Conservation (phyloP, 2,888 invertebrate species). For the Cosmopolites sordidus region DNA sequence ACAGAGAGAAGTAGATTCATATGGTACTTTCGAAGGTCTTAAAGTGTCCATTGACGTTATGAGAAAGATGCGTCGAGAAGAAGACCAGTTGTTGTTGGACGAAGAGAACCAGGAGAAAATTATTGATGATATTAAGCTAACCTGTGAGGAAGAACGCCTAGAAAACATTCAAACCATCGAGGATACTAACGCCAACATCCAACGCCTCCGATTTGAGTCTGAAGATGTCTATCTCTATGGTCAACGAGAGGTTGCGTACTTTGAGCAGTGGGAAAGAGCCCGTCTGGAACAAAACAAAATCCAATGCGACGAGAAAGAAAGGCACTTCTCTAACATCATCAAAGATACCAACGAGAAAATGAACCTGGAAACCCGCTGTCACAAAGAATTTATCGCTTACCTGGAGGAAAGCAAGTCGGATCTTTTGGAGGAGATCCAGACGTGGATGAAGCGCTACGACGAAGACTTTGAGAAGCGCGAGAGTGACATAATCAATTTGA, state of each 20-base stretch:
- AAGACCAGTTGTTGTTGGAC: constrained; percentile 25
- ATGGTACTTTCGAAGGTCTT: constrained; percentile 18
- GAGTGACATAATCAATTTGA: constrained; percentile 32
- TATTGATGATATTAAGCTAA: constrained; percentile 27
- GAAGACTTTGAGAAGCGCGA: constrained; percentile 27
- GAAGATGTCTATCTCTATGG: constrained; percentile 30
- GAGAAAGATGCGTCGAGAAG: constrained; percentile 27
- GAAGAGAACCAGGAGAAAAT: constrained; percentile 24
- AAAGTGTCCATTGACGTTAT: constrained; percentile 14
- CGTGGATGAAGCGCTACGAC: constrained; percentile 42
- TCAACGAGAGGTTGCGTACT: constrained; percentile 28
- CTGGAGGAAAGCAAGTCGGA: constrained; percentile 38
- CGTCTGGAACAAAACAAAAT: constrained; percentile 36
- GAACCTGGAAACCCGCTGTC: constrained; percentile 34
- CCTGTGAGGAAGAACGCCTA: constrained; percentile 28
- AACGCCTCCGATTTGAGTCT: constrained; percentile 29
- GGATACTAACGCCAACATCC: constrained; percentile 30
- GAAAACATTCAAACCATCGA: constrained; percentile 29
- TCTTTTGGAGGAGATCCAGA: constrained; percentile 34
- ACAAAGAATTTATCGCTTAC: constrained; percentile 34
- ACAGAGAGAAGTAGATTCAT: constrained; percentile 23
- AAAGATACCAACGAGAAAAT: constrained; percentile 28
- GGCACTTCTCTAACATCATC: constrained; percentile 26
- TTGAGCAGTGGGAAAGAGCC: constrained; percentile 37
- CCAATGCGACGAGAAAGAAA: constrained; percentile 32